Base-by-base conservation (phyloP, 2,113 vertebrate genomes). In the Embiotoca jacksoni region DNA sequence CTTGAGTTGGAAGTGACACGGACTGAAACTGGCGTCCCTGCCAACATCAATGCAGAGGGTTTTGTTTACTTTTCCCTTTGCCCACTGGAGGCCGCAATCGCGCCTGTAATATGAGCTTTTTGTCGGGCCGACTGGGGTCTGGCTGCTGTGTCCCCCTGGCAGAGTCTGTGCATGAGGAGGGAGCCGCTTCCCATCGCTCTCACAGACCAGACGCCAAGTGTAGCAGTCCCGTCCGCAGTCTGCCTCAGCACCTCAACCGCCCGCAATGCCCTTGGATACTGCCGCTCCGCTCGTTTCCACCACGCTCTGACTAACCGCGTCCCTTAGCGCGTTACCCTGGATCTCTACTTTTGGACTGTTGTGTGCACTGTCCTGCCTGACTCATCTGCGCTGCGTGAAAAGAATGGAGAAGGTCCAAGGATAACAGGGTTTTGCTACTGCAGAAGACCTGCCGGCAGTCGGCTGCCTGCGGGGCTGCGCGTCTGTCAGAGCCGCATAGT, bases 211-310 rank as follows among this genome's bases (percentile, higher is more conserved):
- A 83, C 85, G 73, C 89, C 78, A 91, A 93, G 91, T 91, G 89
- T 57, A 71, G 88, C 92, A 85, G 90, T 92, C 80, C 87, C 35
- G 87, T 92, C 86, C 80, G 84, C 92, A 93, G 89, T 92, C 89
- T 89, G 91, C 85, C 88, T 92, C 93, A 87, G 92, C 90, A 93
- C 92, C 89, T 89, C 82, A 71, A 52, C 85, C 75, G 84, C 79
- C 88, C 89, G 89, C 88, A 76, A 92, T 95, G 92, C 82, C 93
- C 90, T 91, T 89, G 92, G 91, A 93, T 78, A 79, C 84, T 35
- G 63, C 77, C 57, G 84, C 78, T 62, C 63, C 75, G 23, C 75
- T 80, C 78, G 56, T 57, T 46, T 61, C 60, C 77, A 57, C 47
- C 50, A 13, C 70, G 67, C 66, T 73, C 65, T 87, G 75, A 82